Conservation (phyloP, 2,113 vertebrate species). For the Phoxinus phoxinus region DNA sequence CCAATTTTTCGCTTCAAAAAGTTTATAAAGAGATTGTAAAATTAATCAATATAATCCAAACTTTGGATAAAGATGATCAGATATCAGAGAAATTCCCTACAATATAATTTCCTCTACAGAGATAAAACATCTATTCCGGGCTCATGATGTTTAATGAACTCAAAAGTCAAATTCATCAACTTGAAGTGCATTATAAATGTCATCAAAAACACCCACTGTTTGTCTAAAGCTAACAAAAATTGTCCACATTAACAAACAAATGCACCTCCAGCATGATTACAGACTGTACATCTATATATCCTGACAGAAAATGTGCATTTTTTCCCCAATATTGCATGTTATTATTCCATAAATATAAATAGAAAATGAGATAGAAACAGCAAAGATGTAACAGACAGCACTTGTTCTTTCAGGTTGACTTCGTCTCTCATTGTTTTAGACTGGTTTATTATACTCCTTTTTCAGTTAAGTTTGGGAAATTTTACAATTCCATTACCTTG, state of each 20-base stretch:
- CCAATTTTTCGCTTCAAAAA: no score
- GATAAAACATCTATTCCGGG: no score
- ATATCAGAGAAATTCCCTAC: no score
- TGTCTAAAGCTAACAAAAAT: neutral
- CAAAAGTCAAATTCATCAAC: neutral
- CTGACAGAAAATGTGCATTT: neutral
- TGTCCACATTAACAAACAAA: neutral
- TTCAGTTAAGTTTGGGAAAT: slow-evolving; percentile 24
- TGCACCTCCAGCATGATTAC: neutral
- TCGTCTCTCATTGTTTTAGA: neutral
- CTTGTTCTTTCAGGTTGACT: neutral
- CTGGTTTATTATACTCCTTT: neutral
- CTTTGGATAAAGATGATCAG: no score
- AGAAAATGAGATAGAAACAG: neutral
- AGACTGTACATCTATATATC: neutral
- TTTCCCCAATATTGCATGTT: no score
- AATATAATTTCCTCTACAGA: no score
- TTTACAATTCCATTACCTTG: slow-evolving; percentile 28
- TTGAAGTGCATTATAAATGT: neutral
- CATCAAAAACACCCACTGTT: neutral
- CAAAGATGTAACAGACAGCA: neutral
- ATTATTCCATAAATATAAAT: neutral
- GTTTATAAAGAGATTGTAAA: no score
- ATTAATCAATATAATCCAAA: no score
- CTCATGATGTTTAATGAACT: neutral